Evolutionary conservation across 2,888 invertebrate genomes (phyloP), one percentile per base, ranked within the genome.

Genomic region (Athrips mouffetella): DNA sequence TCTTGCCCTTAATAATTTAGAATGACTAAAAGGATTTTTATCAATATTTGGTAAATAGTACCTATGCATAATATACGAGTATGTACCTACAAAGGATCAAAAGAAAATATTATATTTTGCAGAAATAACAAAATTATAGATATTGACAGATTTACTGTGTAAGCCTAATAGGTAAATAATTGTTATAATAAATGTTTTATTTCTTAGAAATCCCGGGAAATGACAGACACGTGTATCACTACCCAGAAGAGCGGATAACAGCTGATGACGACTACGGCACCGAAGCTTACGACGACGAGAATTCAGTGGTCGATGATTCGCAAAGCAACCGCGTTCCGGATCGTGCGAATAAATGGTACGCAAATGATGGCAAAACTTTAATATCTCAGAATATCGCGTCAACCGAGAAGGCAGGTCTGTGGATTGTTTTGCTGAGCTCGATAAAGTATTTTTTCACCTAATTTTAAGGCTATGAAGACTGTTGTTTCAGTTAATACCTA

Each of bases 261-360:
- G 68, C 80, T 1, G 84, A 87, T 37, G 88, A 88, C 49, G 87
- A 88, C 30, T 88, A 89, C 56, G 81, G 80, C 8, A 77, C 78
- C 1, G 85, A 85, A 53, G 58, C 70, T 0, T 87, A 86, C 56
- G 87, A 88, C 33, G 84, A 86, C 4, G 77, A 81, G 6, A 74
- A 62, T 11, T 33, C 42, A 4, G 7, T 45, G 6, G 60, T 74
- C 15, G 78, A 77, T 10, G 69, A 60, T 16, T 72, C 67, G 48
- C 72, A 81, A 53, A 85, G 74, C 57, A 89, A 89, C 60, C 68
- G 88, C 48, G 86, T 89, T 1, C 86, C 85, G 2, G 89, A 89
- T 53, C 75, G 84, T 13, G 88, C 89, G 2, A 89, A 89, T 64
- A 89, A 89, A 71, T 89, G 89, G 89, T 86, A 87, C 62, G 77